phyloP scores from a whole-genome alignment of 1,140 invertebrate genomes.

The Gryllus bimaculatus region DNA sequence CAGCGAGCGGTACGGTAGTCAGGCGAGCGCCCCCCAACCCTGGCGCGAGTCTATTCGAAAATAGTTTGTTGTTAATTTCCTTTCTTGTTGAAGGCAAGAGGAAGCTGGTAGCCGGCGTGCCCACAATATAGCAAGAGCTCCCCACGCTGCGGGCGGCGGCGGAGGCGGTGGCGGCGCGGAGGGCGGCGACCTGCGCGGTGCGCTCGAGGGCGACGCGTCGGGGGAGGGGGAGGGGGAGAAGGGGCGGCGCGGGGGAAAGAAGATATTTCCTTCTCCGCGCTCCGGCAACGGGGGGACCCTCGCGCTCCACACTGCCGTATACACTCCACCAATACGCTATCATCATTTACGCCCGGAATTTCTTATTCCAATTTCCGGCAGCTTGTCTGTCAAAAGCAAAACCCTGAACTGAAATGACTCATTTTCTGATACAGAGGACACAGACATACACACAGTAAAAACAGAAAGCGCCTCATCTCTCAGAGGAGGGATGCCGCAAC shows the following conservation, averaged over 20 bases:
- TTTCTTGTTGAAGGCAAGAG: constrained; percentile 20
- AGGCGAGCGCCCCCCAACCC: constrained; percentile 5
- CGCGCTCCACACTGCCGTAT: constrained; percentile 2
- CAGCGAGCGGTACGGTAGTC: constrained; percentile 11
- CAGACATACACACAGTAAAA: constrained; percentile 4
- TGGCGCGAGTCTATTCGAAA: constrained; percentile 21
- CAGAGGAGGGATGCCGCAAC: neutral
- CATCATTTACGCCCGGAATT: constrained; percentile 21
- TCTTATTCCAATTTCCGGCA: constrained; percentile 23
- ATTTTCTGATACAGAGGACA: constrained; percentile 21
- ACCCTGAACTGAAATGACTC: constrained; percentile 21
- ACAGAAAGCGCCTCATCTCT: constrained; percentile 3
- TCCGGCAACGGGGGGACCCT: neutral
- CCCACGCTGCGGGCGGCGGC: neutral
- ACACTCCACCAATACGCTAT: constrained; percentile 13
- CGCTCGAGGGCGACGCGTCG: neutral
- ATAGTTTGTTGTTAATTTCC: constrained; percentile 23
- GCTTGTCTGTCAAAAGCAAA: constrained; percentile 21
- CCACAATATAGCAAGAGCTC: constrained; percentile 10
- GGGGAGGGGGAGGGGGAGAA: no score
- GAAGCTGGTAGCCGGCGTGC: constrained; percentile 17
- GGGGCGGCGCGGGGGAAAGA: constrained; percentile 8
- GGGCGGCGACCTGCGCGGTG: neutral
- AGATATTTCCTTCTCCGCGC: constrained; percentile 10
- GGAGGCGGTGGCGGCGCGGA: neutral